Base-by-base conservation (phyloP, 30 jellyfish, hydroid and myxozoan species). In the Hydractinia symbiolongicarpus region DNA sequence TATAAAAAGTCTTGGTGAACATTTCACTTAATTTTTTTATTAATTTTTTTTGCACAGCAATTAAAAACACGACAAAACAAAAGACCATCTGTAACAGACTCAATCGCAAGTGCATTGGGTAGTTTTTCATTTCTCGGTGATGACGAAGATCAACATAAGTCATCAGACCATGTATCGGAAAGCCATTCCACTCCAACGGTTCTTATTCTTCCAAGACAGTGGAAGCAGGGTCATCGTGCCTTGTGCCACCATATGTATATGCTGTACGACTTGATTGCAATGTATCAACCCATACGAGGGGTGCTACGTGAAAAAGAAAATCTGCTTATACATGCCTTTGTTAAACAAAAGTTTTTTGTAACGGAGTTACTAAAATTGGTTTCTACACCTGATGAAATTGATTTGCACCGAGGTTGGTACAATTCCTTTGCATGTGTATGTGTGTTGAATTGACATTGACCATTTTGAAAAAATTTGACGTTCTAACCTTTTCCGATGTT, bases 351-450 rank as follows among this genome's bases (percentile, higher is more conserved):
- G 54, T 60, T 21, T 20, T 77, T 77, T 60, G 19, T 77, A 0
- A 77, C 56, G 5, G 61, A 54, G 16, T 54, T 77, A 4, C 60
- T 77, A 53, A 61, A 4, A 77, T 44, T 55, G 9, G 60, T 64
- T 55, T 77, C 85, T 7, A 77, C 85, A 5, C 85, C 85, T 17
- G 85, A 77, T 58, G 85, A 77, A 21, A 77, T 77, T 77, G 80
- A 77, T 54, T 76, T 77, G 16, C 10, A 14, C 11, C 52, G 50
- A 77, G 85, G 85, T 55, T 16, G 60, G 74, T 64, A n/a, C 9
- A n/a, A 11, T 58, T 58, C 17, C 19, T 13, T 58, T 58, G 15
- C 19, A 16, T 57, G 68, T 57, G 13, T 57, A 9, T 57, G 68
- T 57, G 10, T n/a, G 68, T 10, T 10, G n/a, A 57, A 57, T 57